Percentiles rank a stretch among this genome's conserved stretches.
phyloP scores from a whole-genome alignment of 2,888 invertebrate species.

The Chaetogeoica ovagalla region DNA sequence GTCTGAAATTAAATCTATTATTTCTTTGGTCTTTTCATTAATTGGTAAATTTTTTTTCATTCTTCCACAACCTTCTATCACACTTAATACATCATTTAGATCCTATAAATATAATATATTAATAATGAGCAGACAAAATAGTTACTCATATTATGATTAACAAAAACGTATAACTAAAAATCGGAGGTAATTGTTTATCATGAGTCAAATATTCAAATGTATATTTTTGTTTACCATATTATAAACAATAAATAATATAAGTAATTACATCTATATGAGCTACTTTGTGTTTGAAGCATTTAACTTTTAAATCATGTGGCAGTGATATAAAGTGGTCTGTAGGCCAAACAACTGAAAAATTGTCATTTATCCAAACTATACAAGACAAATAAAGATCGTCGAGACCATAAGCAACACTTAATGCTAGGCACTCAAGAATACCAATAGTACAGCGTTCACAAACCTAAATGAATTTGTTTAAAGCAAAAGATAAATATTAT shows the following conservation, averaged over 20 bases:
- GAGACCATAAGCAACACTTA: constrained; percentile 82
- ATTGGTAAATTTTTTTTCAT: constrained; percentile 75
- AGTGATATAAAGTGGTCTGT: constrained; percentile 85
- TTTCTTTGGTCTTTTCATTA: constrained; percentile 81
- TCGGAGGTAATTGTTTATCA: background rate
- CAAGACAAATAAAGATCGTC: constrained; percentile 86
- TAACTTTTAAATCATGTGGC: constrained; percentile 78
- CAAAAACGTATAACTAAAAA: background rate
- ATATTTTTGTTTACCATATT: constrained; percentile 1
- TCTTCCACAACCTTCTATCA: constrained; percentile 82
- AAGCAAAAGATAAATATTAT: background rate
- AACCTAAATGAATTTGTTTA: constrained; percentile 66
- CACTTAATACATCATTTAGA: constrained; percentile 79
- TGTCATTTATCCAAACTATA: constrained; percentile 81
- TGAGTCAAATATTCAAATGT: background rate
- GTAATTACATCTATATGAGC: constrained; percentile 68
- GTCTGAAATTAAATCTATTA: constrained; percentile 76
- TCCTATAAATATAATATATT: constrained; percentile 62
- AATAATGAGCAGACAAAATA: background rate
- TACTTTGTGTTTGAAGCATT: constrained; percentile 81
- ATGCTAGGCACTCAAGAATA: constrained; percentile 82
- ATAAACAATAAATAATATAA: background rate
- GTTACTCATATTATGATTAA: background rate
- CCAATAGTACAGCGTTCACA: constrained; percentile 86
- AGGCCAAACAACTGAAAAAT: constrained; percentile 89